Evolutionary conservation across 2,113 vertebrate species (phyloP), one percentile per base, ranked within the genome.

Genomic region (Oncorhynchus kisutch): DNA sequence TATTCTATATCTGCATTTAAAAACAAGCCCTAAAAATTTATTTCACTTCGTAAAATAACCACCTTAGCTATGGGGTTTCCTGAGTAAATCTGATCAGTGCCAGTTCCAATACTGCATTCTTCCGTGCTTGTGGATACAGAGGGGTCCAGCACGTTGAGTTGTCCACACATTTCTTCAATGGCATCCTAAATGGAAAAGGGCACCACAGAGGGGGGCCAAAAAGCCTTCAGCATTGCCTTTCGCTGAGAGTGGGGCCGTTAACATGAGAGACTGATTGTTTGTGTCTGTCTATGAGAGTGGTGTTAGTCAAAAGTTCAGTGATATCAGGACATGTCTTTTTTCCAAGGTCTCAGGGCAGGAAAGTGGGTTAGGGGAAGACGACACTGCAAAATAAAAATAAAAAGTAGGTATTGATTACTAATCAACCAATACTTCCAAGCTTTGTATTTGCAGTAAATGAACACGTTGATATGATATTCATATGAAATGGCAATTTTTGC

Each of bases 21-120:
- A 88, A 83, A 66, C 14, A 67, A 84, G 70, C 67, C 48, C 31
- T 73, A 66, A 73, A 70, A 77, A 75, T 67, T 16, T 74, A 67
- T 81, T 45, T 78, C 70, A 85, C 81, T 84, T 87, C 57, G 48
- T 76, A 76, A 68, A 70, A 66, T 72, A 85, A 81, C 78, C 31
- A 72, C 48, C n/a, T 60, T 76, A 68, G 67, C 49, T 51, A 73
- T 77, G 49, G 82, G 66, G 75, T 83, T 91, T 92, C 91, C 90
- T 91, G 91, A 92, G 91, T 84, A 88, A 48, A 76, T 71, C 67
- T 49, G 74, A 84, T 77, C 82, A 82, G 81, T 67, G 80, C 82
- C 85, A 79, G 85, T 85, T 78, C 78, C 80, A 89, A 90, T 88
- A 90, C 89, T 90, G 88, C 79, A 54, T 54, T 75, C 74, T 85